These are phyloP conservation scores for Protodeltote pygarga DNA, from an alignment of 2,888 invertebrate genomes.

Conservation along the genomic window DNA sequence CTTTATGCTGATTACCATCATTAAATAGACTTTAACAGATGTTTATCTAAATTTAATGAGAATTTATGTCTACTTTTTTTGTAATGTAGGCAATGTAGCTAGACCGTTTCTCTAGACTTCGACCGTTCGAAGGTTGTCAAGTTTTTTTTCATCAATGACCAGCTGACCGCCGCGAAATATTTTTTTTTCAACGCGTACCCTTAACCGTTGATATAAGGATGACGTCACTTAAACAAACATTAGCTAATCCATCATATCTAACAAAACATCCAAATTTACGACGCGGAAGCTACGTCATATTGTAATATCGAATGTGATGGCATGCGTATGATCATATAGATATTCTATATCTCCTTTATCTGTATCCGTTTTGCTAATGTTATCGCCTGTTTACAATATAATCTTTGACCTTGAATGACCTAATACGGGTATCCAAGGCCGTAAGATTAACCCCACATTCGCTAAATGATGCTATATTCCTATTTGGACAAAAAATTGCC, in stretches of 20 bases:
- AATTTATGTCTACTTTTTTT: background rate
- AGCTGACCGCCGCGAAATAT: too few relatives aligned
- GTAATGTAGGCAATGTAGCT: background rate
- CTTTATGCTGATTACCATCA: constrained; percentile 32
- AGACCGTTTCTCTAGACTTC: constrained; percentile 1
- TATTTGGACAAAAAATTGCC: too few relatives aligned
- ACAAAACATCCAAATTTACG: constrained; percentile 9
- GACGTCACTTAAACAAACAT: constrained; percentile 29
- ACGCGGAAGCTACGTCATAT: constrained; percentile 17
- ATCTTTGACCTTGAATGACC: constrained; percentile 19
- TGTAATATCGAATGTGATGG: too few relatives aligned
- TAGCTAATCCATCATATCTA: constrained; percentile 37
- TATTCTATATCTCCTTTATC: constrained; percentile 25
- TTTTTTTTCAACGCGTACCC: background rate
- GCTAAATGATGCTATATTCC: too few relatives aligned
- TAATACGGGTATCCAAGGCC: too few relatives aligned
- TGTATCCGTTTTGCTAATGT: constrained; percentile 24
- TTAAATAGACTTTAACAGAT: constrained; percentile 22
- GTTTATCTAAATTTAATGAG: constrained; percentile 19
- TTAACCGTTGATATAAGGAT: constrained; percentile 18
- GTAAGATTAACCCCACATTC: too few relatives aligned
- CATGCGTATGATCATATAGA: too few relatives aligned
- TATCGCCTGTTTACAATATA: constrained; percentile 17
- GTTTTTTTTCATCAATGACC: too few relatives aligned
- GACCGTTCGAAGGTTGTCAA: constrained; percentile 4